Conservation (phyloP, 2,888 invertebrate genomes). For the Ecliptopera silaceata region DNA sequence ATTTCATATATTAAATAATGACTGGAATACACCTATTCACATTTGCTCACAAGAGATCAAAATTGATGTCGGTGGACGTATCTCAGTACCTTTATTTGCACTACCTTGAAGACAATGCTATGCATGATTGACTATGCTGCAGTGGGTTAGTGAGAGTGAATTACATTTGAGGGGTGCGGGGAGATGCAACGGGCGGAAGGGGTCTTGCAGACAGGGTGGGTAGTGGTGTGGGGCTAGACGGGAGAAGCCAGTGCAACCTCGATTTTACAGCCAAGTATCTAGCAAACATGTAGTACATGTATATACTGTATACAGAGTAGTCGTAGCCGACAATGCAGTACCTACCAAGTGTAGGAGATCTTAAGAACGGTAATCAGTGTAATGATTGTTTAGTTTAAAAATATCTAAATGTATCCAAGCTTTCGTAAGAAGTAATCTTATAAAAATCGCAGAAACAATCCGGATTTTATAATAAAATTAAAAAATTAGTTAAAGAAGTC, state of each 20-base stretch:
- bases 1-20: no score
- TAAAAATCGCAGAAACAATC: no score
- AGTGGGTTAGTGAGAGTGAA: constrained; percentile 84
- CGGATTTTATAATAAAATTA: no score
- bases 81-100: constrained; percentile 23
- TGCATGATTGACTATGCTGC: constrained; percentile 79
- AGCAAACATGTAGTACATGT: constrained; percentile 28
- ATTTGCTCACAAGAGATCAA: no score
- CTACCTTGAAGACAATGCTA: constrained; percentile 69
- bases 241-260: constrained; percentile 77
- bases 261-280: constrained; percentile 64
- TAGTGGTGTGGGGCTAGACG: constrained; percentile 77
- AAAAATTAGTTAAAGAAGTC: no score
- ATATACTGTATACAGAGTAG: constrained; percentile 53
- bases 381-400: no score
- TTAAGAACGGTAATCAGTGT: constrained; percentile 13
- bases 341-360: constrained; percentile 44
- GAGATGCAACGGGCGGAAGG: constrained; percentile 45
- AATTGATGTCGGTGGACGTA: not conserved
- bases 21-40: no score
- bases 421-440: no score
- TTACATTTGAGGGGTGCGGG: constrained; percentile 59
- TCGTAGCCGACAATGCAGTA: constrained; percentile 56
- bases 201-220: constrained; percentile 69
- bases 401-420: no score